These are phyloP conservation scores for Moxostoma hubbsi DNA, from an alignment of 2,797 vertebrate genomes.

Conservation along the genomic window DNA sequence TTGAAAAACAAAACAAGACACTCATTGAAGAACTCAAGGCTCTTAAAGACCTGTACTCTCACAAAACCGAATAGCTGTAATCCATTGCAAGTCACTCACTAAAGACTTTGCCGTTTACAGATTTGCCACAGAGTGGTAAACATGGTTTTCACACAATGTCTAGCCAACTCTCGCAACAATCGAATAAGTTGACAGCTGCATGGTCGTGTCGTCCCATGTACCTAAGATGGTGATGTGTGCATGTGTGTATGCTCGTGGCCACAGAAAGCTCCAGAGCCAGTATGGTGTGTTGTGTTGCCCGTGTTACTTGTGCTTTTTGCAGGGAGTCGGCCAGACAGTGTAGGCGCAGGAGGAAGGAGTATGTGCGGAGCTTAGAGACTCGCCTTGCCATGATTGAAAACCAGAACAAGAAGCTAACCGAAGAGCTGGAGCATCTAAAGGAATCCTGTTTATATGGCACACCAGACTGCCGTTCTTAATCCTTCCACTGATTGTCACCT, in stretches of 20 bases:
- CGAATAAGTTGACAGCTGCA: conserved; percentile 57
- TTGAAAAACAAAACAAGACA: conserved; percentile 96
- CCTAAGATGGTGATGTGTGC: conserved; percentile 68
- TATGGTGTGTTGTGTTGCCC: conserved; percentile 72
- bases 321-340: conserved; percentile 80
- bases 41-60: conserved; percentile 89
- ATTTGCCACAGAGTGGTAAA: conserved; percentile 74
- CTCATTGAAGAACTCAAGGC: conserved; percentile 94
- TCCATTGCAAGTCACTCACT: conserved; percentile 67
- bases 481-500: not conserved
- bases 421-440: conserved; percentile 78
- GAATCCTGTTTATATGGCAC: conserved; percentile 37
- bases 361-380: conserved; percentile 78
- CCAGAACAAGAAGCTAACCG: conserved; percentile 80
- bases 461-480: conserved; percentile 1
- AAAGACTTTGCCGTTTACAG: conserved; percentile 74
- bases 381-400: conserved; percentile 76
- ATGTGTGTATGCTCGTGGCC: conserved; percentile 33
- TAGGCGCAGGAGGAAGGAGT: conserved; percentile 79
- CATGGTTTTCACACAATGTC: conserved; percentile 69
- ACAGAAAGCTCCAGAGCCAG: conserved; percentile 64
- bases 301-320: conserved; percentile 80
- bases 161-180: conserved; percentile 23
- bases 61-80: conserved; percentile 84
- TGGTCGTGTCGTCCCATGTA: conserved; percentile 71